Evolutionary conservation across 2,113 vertebrate genomes (phyloP).

Genomic region (Cyprinodon tularosa): DNA sequence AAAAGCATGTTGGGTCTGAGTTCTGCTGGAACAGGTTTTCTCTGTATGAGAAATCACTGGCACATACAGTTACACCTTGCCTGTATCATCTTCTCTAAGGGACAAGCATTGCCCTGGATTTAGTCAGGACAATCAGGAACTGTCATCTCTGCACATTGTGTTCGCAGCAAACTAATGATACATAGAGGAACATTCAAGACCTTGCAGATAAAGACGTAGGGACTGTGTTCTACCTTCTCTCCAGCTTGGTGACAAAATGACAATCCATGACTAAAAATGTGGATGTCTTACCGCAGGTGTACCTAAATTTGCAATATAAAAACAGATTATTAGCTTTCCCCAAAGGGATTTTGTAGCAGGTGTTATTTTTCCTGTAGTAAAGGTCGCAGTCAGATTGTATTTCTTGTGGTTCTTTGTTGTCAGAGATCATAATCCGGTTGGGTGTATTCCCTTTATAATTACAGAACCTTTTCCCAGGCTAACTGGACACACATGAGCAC

Average conservation of each 20-base stretch:
- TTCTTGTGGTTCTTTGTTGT: slow-evolving; percentile 60
- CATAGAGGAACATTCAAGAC: neutral
- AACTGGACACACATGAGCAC: slow-evolving; percentile 4
- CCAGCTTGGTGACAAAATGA: neutral
- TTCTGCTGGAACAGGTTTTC: neutral
- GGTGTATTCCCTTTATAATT: slow-evolving; percentile 51
- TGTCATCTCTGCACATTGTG: slow-evolving; percentile 23
- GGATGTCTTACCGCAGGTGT: neutral
- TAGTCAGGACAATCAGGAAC: slow-evolving; percentile 22
- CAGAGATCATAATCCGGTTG: slow-evolving; percentile 45
- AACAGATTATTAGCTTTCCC: neutral
- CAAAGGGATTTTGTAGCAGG: slow-evolving; percentile 19
- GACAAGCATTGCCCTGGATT: slow-evolving; percentile 7
- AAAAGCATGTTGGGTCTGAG: neutral
- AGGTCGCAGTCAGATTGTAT: slow-evolving; percentile 63
- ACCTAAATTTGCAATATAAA: neutral
- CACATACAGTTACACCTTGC: neutral
- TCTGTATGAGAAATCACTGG: neutral
- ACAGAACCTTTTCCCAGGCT: slow-evolving; percentile 51
- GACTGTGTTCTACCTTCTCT: neutral
- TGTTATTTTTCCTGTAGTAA: slow-evolving; percentile 46
- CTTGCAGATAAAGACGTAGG: neutral
- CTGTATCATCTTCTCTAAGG: neutral
- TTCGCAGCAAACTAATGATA: slow-evolving; percentile 34
- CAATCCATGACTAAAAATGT: neutral